Conservation (phyloP, 2,888 invertebrate genomes). For the Cryptus viduatorius region DNA sequence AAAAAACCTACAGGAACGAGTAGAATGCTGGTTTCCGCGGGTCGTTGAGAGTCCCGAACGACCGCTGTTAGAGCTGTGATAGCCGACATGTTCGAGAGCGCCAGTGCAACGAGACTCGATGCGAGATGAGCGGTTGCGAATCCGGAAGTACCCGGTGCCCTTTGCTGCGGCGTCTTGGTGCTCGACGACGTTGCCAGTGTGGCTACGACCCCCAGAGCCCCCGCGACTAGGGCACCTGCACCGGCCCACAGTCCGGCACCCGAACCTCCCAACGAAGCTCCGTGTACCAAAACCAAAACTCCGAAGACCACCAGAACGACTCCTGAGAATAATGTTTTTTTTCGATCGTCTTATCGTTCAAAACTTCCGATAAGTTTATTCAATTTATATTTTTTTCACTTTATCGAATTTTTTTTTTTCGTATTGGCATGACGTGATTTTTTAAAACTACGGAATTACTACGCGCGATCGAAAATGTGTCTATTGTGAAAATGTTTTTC, state of each 20-base stretch:
- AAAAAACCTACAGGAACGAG: conserved; percentile 77
- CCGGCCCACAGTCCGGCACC: conserved; percentile 91
- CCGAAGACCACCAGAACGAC: conserved; percentile 88
- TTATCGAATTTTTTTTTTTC: too few species aligned
- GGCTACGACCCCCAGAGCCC: conserved; percentile 88
- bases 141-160: conserved; percentile 74
- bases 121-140: conserved; percentile 88
- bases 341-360: background rate
- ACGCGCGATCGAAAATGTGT: too few species aligned
- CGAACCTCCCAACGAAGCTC: conserved; percentile 86
- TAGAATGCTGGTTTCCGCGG: conserved; percentile 78
- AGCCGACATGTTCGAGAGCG: conserved; percentile 83
- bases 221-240: conserved; percentile 88
- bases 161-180: conserved; percentile 68
- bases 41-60: conserved; percentile 87
- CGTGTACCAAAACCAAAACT: conserved; percentile 88
- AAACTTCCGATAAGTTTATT: background rate
- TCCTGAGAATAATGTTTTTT: conserved; percentile 82
- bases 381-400: too few species aligned
- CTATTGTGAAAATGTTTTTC: too few species aligned
- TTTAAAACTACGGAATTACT: too few species aligned
- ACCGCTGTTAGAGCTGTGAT: conserved; percentile 85
- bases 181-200: conserved; percentile 78
- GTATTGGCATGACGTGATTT: too few species aligned
- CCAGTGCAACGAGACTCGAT: conserved; percentile 85